These are phyloP conservation scores for Athalia cordata DNA, from an alignment of 2,888 invertebrate species.

Conservation along the genomic window DNA sequence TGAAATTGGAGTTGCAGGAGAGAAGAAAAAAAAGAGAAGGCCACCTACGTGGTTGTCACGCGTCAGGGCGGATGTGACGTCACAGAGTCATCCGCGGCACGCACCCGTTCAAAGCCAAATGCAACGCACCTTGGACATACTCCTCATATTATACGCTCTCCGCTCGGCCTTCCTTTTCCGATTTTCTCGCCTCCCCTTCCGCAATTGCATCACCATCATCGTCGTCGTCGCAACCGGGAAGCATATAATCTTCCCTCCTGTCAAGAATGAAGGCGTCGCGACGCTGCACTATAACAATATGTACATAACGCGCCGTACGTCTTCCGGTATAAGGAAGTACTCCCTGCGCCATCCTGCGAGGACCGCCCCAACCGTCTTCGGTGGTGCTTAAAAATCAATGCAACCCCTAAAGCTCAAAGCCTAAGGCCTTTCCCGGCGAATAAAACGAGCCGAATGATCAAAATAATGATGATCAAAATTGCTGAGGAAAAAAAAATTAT, in stretches of 20 bases:
- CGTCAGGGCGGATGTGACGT: constrained; percentile 58
- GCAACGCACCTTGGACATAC: neutral
- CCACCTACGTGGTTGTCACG: constrained; percentile 59
- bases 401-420: neutral
- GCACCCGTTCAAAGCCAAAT: constrained; percentile 44
- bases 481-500: too few relatives aligned
- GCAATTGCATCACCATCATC: too few relatives aligned
- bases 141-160: neutral
- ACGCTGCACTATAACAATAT: neutral
- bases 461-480: too few relatives aligned
- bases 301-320: neutral
- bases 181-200: constrained; percentile 3
- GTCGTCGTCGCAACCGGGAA: too few relatives aligned
- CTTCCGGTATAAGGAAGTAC: constrained; percentile 39
- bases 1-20: neutral
- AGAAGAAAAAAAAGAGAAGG: constrained; percentile 46
- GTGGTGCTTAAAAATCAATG: constrained; percentile 58
- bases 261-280: constrained; percentile 1
- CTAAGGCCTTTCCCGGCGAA: neutral
- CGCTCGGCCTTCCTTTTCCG: constrained; percentile 1
- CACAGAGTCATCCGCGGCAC: constrained; percentile 44
- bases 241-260: neutral
- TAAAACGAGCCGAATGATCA: neutral
- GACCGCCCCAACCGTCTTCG: constrained; percentile 48
- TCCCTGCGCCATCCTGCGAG: constrained; percentile 57